Percentiles rank a stretch among this genome's conserved stretches.
Evolutionary conservation across 1,140 invertebrate species (phyloP).

Genomic region (Parapsyche elsis): DNA sequence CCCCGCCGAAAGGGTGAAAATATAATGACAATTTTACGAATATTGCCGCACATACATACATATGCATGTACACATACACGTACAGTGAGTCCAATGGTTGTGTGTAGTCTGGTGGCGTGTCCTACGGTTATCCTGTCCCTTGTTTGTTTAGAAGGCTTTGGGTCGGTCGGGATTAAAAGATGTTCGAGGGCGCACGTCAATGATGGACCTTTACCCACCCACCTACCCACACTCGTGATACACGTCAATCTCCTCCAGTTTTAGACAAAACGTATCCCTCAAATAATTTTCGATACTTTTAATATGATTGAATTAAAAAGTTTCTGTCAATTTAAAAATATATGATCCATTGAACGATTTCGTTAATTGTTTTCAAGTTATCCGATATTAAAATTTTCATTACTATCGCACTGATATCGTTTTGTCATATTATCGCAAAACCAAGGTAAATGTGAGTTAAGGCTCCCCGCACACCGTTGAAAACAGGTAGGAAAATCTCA

Average conservation of each 20-base stretch:
- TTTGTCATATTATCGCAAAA: no score
- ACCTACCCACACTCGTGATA: constrained; percentile 3
- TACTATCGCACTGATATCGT: no score
- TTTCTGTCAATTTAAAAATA: background rate
- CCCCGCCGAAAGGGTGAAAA: background rate
- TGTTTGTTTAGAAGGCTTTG: constrained; percentile 26
- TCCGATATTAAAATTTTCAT: no score
- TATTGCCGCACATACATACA: background rate
- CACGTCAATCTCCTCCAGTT: constrained; percentile 4
- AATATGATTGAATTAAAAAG: background rate
- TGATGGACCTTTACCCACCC: constrained; percentile 3
- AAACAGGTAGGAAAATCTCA: no score
- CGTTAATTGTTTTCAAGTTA: no score
- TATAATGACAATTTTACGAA: background rate
- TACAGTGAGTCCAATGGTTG: background rate
- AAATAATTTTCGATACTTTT: background rate
- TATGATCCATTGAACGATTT: no score
- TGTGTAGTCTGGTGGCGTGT: background rate
- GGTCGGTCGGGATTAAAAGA: constrained; percentile 29
- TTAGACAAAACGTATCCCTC: background rate
- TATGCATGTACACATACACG: background rate
- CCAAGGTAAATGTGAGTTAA: no score
- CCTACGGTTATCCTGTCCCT: constrained; percentile 18
- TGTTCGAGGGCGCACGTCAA: background rate
- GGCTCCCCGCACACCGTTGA: no score